These are phyloP conservation scores for Hepsetus odoe DNA, from an alignment of 2,113 vertebrate genomes.

Conservation along the genomic window DNA sequence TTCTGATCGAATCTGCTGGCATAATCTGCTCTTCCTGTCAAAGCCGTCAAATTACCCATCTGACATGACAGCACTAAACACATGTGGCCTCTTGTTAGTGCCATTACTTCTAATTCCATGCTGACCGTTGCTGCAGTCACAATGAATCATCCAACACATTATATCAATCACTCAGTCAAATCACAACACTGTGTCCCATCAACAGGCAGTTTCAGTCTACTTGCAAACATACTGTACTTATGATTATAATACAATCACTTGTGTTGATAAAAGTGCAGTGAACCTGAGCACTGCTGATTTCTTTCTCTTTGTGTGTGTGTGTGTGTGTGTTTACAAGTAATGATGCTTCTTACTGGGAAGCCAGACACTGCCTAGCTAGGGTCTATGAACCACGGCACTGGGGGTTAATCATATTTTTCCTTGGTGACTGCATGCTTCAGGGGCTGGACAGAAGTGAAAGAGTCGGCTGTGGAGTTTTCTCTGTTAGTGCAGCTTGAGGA, in stretches of 20 bases:
- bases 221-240: too few relatives aligned
- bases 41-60: not conserved
- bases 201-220: too few relatives aligned
- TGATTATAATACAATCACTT: not conserved
- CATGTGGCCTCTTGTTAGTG: not conserved
- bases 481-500: slow-evolving; percentile 47
- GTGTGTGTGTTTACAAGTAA: slow-evolving; percentile 38
- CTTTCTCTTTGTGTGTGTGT: not conserved
- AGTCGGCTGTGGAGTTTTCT: slow-evolving; percentile 28
- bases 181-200: too few relatives aligned
- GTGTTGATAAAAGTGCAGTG: not conserved
- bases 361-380: slow-evolving; percentile 4
- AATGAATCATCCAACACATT: not conserved
- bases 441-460: slow-evolving; percentile 1
- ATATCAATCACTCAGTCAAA: too few relatives aligned
- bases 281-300: not conserved
- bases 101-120: not conserved
- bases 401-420: slow-evolving; percentile 66
- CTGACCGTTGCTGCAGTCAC: not conserved
- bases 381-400: slow-evolving; percentile 50
- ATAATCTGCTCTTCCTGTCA: not conserved
- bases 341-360: not conserved
- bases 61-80: not conserved
- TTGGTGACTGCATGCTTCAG: slow-evolving; percentile 48
- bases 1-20: not conserved